A percentile compares a stretch with the other conserved stretches of the same genome.
Conservation (phyloP, 1,140 invertebrate species). For the Helicoverpa zea region DNA sequence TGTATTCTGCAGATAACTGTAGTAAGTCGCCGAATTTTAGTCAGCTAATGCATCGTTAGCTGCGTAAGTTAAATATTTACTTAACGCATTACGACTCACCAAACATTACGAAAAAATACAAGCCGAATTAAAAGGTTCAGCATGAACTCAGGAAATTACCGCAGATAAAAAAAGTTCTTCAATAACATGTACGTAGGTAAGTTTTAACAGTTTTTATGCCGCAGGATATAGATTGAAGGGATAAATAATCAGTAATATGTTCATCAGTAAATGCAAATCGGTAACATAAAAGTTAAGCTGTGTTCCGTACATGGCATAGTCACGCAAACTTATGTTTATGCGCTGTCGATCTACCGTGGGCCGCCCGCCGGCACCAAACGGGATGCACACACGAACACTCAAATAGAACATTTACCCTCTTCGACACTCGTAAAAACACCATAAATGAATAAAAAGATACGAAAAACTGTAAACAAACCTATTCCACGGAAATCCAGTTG, state of each 20-base stretch:
- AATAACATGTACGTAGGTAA: no score
- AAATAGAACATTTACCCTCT: constrained; percentile 37
- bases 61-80: not conserved
- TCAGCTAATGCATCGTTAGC: not conserved
- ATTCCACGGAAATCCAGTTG: constrained; percentile 22
- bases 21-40: not conserved
- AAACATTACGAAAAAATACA: not conserved
- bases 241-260: not conserved
- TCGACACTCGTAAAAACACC: constrained; percentile 45
- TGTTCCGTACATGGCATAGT: constrained; percentile 4
- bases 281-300: constrained; percentile 31
- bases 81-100: not conserved
- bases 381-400: constrained; percentile 33
- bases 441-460: constrained; percentile 49
- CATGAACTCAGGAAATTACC: no score
- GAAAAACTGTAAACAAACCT: constrained; percentile 45
- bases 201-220: not conserved
- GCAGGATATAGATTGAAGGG: constrained; percentile 8
- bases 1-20: constrained; percentile 22
- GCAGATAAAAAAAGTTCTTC: no score
- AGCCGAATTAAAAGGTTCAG: not conserved
- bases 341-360: not conserved
- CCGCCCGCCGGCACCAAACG: not conserved
- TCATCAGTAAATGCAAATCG: constrained; percentile 33
- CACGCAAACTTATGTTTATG: constrained; percentile 44